phyloP scores from a whole-genome alignment of 2,113 vertebrate genomes.

The Potamarius usumacintae region DNA sequence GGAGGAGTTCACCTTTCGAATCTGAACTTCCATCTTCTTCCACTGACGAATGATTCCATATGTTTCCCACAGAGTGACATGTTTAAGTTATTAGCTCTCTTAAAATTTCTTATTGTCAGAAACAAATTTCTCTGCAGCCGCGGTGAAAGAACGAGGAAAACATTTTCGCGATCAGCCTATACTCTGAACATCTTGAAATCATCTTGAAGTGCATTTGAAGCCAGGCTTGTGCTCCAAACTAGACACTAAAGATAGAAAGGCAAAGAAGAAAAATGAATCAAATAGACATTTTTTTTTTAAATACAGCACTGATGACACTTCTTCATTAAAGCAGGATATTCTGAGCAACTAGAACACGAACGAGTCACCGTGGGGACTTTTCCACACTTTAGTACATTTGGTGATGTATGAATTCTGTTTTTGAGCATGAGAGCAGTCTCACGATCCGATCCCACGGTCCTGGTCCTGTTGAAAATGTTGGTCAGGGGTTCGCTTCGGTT shows the following conservation, averaged over 20 bases:
- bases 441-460: background rate
- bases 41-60: constrained; percentile 31
- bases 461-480: background rate
- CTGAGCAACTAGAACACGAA: background rate
- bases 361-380: background rate
- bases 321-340: background rate
- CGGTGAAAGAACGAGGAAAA: constrained; percentile 23
- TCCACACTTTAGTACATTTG: background rate
- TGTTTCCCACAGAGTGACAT: constrained; percentile 20
- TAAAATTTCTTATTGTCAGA: constrained; percentile 36
- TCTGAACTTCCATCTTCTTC: constrained; percentile 8
- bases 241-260: constrained; percentile 12
- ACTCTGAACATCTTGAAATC: constrained; percentile 38
- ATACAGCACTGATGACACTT: background rate
- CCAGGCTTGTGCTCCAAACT: constrained; percentile 10
- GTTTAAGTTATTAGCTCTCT: constrained; percentile 36
- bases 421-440: background rate
- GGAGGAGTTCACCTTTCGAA: background rate
- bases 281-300: background rate
- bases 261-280: constrained; percentile 10
- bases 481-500: background rate
- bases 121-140: constrained; percentile 41
- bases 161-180: constrained; percentile 24
- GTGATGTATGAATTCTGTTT: background rate
- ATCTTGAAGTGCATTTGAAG: background rate